Evolutionary conservation across 1,140 invertebrate species (phyloP).

Genomic region (Dinoponera quadriceps): DNA sequence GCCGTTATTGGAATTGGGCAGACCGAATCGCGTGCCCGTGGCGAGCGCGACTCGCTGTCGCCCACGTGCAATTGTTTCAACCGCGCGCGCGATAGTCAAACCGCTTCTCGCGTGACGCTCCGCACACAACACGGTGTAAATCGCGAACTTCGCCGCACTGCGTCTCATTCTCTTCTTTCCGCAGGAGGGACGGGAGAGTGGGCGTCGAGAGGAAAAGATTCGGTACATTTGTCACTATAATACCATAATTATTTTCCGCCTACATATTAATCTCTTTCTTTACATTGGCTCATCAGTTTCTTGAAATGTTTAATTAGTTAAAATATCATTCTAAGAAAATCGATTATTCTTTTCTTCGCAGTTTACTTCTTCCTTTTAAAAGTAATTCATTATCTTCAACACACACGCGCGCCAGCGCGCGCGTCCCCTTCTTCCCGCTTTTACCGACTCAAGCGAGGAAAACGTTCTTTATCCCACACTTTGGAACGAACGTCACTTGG

Average conservation of each 20-base stretch:
- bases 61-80: constrained; percentile 42
- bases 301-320: too few species aligned
- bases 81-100: not conserved
- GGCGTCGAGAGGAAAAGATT: too few species aligned
- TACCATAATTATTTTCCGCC: not conserved
- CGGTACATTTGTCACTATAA: too few species aligned
- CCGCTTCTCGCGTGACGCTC: constrained; percentile 18
- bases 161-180: not conserved
- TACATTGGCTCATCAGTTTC: too few species aligned
- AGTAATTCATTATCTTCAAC: too few species aligned
- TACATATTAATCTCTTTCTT: not conserved
- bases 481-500: too few species aligned
- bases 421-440: too few species aligned
- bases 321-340: too few species aligned
- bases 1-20: constrained; percentile 16
- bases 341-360: too few species aligned
- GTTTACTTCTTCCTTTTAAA: too few species aligned
- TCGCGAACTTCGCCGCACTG: not conserved
- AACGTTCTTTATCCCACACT: too few species aligned
- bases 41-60: constrained; percentile 33
- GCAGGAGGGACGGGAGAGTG: not conserved
- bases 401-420: not conserved
- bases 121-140: not conserved
- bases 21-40: constrained; percentile 21
- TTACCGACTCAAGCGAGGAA: too few species aligned